Evolutionary conservation across 2,797 vertebrate species (phyloP).

Genomic region (Phalanger gymnotis): DNA sequence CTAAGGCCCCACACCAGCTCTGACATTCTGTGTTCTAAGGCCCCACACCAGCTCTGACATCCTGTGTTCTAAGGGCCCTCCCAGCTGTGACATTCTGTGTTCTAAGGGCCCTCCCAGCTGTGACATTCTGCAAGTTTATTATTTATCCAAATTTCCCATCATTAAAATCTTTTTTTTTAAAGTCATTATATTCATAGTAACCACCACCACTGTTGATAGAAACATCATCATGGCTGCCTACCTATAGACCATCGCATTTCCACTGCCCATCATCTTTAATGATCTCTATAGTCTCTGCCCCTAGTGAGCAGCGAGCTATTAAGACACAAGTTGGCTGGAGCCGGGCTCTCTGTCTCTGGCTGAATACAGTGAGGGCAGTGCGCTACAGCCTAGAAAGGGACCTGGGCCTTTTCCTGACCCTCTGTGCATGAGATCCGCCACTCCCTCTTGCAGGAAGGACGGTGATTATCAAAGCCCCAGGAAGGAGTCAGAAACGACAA

Average conservation of each 20-base stretch:
- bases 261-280: background rate
- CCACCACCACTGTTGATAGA: background rate
- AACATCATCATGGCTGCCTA: background rate
- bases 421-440: background rate
- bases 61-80: background rate
- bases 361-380: background rate
- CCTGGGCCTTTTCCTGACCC: background rate
- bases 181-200: background rate
- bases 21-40: background rate
- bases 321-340: background rate
- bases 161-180: background rate
- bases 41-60: background rate
- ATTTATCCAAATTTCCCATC: background rate
- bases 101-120: background rate
- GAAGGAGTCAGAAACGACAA: background rate
- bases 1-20: background rate
- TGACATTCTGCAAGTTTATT: background rate
- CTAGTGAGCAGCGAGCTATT: rapidly evolving
- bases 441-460: rapidly evolving
- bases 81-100: no score
- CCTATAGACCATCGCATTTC: background rate
- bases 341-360: background rate
- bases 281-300: background rate
- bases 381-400: background rate
- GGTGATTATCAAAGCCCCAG: background rate